These are phyloP conservation scores for Shinisaurus crocodilurus DNA, from an alignment of 2,113 vertebrate genomes.

Conservation along the genomic window DNA sequence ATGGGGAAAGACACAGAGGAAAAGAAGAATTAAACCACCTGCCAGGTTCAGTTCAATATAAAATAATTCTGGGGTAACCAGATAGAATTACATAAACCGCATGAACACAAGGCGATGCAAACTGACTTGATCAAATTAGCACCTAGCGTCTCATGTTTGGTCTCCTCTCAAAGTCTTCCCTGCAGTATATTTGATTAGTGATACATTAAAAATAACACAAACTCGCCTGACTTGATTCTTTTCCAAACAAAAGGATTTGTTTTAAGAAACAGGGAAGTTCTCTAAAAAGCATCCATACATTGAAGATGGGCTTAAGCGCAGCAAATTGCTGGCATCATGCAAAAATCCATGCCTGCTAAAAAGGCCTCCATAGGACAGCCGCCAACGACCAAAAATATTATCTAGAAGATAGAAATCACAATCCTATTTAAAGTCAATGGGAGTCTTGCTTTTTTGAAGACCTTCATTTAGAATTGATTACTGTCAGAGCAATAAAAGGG, in stretches of 20 bases:
- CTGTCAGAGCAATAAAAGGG: neutral
- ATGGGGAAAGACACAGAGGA: neutral
- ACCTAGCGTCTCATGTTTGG: slow-evolving; percentile 49
- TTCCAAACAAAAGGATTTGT: slow-evolving; percentile 5
- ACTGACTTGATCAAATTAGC: slow-evolving; percentile 42
- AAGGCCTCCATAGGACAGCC: slow-evolving; percentile 7
- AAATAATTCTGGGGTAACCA: slow-evolving; percentile 36
- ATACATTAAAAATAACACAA: slow-evolving; percentile 48
- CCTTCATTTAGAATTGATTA: neutral
- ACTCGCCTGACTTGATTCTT: neutral
- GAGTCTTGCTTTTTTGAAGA: neutral
- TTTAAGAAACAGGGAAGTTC: slow-evolving; percentile 15
- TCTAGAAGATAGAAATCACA: slow-evolving; percentile 11
- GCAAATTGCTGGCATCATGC: neutral
- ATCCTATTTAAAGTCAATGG: neutral
- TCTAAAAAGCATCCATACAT: slow-evolving; percentile 8
- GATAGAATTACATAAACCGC: slow-evolving; percentile 43
- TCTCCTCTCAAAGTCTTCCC: slow-evolving; percentile 39
- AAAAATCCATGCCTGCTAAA: slow-evolving; percentile 20
- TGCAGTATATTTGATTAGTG: slow-evolving; percentile 40
- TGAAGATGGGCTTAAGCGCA: neutral
- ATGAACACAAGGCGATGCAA: slow-evolving; percentile 37
- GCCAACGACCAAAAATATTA: slow-evolving; percentile 22
- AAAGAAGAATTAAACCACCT: slow-evolving; percentile 48
- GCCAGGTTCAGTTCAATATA: slow-evolving; percentile 31